These are phyloP conservation scores for Cylindroiulus punctatus DNA, from an alignment of 2,888 invertebrate genomes.

Conservation along the genomic window DNA sequence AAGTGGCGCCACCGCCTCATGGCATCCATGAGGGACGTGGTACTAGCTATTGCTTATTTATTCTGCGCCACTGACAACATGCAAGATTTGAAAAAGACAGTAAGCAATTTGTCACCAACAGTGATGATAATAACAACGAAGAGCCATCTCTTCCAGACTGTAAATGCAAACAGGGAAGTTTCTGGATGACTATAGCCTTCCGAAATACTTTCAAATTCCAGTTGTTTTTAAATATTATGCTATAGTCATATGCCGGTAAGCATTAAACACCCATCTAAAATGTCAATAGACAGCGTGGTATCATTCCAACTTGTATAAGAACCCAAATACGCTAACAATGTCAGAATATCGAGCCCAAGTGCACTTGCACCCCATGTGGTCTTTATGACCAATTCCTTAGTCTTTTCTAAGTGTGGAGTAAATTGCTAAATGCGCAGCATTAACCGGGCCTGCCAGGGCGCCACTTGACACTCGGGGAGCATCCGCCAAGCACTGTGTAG, in stretches of 20 bases:
- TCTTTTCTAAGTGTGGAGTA: not conserved
- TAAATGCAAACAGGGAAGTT: too few species aligned
- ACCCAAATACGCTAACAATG: not conserved
- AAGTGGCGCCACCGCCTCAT: not conserved
- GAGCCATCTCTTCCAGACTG: too few species aligned
- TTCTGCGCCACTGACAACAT: not conserved
- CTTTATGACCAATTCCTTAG: not conserved
- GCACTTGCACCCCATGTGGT: not conserved
- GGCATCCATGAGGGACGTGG: not conserved
- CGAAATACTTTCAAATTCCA: too few species aligned
- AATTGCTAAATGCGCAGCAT: not conserved
- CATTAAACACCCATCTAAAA: too few species aligned
- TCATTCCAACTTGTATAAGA: not conserved
- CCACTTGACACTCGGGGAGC: not conserved
- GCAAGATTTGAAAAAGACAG: not conserved
- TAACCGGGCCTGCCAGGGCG: not conserved
- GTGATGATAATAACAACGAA: not conserved
- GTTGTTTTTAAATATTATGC: too few species aligned
- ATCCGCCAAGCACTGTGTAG: not conserved
- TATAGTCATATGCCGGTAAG: too few species aligned
- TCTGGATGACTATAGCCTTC: too few species aligned
- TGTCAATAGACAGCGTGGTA: too few species aligned
- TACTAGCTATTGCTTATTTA: not conserved
- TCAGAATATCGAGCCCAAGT: not conserved
- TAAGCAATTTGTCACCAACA: not conserved